Percentiles rank a stretch among this genome's conserved stretches.
phyloP scores from a whole-genome alignment of 1,140 invertebrate genomes.

The Tetraneura akinire region DNA sequence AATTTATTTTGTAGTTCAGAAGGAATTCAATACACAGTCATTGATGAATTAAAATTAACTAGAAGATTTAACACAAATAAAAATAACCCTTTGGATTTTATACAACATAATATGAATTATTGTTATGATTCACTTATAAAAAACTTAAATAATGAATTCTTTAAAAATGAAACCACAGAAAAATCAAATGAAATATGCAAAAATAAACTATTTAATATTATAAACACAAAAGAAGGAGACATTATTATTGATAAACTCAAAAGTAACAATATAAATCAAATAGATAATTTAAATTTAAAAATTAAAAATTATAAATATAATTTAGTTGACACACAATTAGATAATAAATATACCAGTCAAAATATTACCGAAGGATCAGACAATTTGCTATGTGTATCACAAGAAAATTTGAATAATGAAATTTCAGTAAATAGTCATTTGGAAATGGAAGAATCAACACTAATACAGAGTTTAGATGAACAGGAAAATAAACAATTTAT shows the following conservation, averaged over 20 bases:
- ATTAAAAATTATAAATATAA: not conserved
- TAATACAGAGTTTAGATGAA: not conserved
- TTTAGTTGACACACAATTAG: not conserved
- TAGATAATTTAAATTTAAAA: not conserved
- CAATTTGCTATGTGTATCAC: not conserved
- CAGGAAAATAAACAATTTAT: not conserved
- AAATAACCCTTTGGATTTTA: not conserved
- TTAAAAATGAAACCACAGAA: not conserved
- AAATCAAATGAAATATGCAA: not conserved
- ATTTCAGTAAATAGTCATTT: not conserved
- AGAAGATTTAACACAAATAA: not conserved
- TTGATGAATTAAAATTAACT: not conserved
- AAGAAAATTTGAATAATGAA: not conserved
- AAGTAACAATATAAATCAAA: not conserved
- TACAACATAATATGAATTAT: constrained; percentile 4
- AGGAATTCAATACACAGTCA: not conserved
- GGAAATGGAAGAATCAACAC: not conserved
- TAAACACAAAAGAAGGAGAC: not conserved
- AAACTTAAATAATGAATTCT: constrained; percentile 5
- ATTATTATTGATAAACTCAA: not conserved
- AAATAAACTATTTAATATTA: not conserved
- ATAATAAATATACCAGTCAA: not conserved
- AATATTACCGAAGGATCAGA: not conserved
- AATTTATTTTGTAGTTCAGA: constrained; percentile 1
- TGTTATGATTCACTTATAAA: not conserved